Conservation (phyloP, 2,113 vertebrate genomes). For the Nothoprocta pentlandii region DNA sequence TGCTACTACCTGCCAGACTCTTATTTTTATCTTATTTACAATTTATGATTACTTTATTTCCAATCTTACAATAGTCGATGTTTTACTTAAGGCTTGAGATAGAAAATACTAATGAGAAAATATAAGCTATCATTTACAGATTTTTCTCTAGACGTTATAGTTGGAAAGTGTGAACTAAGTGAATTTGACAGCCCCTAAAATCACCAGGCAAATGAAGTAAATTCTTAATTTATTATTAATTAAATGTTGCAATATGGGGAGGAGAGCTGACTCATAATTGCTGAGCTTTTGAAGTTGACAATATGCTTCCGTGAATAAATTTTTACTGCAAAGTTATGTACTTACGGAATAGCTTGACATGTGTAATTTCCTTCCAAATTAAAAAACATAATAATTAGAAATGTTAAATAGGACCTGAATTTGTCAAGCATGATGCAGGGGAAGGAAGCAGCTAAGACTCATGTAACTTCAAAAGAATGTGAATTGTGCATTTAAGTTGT, state of each 20-base stretch:
- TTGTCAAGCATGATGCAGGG: constrained; percentile 20
- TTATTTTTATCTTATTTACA: neutral
- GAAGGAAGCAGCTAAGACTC: constrained; percentile 34
- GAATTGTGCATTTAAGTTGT: constrained; percentile 67
- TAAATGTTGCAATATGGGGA: neutral
- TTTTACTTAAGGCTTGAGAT: neutral
- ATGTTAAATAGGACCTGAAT: constrained; percentile 49
- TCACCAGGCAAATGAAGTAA: neutral
- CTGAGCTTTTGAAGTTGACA: constrained; percentile 11
- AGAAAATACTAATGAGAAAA: neutral
- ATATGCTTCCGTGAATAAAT: constrained; percentile 3
- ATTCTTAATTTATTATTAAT: neutral
- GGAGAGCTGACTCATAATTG: constrained; percentile 1
- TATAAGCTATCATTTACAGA: neutral
- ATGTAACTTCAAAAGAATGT: constrained; percentile 58
- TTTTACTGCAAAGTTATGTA: constrained; percentile 17
- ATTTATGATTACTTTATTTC: constrained; percentile 1
- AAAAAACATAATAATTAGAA: constrained; percentile 11
- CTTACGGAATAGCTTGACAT: constrained; percentile 36
- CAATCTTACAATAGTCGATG: neutral
- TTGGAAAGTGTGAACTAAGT: neutral
- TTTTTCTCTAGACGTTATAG: neutral
- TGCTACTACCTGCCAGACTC: neutral
- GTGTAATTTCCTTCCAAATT: constrained; percentile 25
- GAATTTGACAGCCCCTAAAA: neutral